Evolutionary conservation across 2,113 vertebrate genomes (phyloP), one percentile per base, ranked within the genome.

Genomic region (Catharus fuscescens): DNA sequence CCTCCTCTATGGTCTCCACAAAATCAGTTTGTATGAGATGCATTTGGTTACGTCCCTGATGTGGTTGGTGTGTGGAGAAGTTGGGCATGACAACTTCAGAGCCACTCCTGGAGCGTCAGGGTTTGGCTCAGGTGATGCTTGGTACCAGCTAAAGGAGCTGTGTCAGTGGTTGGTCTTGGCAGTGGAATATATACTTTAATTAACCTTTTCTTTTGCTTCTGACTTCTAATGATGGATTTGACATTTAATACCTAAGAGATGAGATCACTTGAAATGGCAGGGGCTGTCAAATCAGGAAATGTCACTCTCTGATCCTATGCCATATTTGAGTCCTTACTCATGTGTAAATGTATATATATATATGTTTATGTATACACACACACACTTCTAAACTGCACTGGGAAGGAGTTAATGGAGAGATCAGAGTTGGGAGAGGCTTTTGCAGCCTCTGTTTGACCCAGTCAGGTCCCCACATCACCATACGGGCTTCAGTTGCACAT

Each of bases 1-100:
- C 31, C 10, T 71, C 14, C 8, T 54, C 31, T 64, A n/a, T 47
- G 1, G 8, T n/a, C 31, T 38, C 38, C 56, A 17, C 36, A 45
- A 18, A 19, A 28, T 16, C 14, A 1, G 29, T 54, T 34, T 34
- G 5, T 12, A 14, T 0, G 20, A 71, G 52, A 21, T 52, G 64
- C 6, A 0, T 42, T 42, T 26, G 20, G 50, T 24, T 28, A 2
- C 8, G 10, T 25, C 32, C 42, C 38, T 25, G 23, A 0, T 20
- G 47, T 38, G 34, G 14, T 7, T 54, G 65, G 16, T 6, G 56
- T 11, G 0, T 8, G 54, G 62, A 65, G 38, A 54, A 40, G 7
- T 9, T 28, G 45, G 42, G 14, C 48, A 2, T 1, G 0, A 50
- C 9, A 28, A 45, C 64, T 77, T 56, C 1, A 4, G 42, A 61